These are phyloP conservation scores for Psilopogon haemacephalus DNA, from an alignment of 2,113 vertebrate genomes.

Conservation along the genomic window DNA sequence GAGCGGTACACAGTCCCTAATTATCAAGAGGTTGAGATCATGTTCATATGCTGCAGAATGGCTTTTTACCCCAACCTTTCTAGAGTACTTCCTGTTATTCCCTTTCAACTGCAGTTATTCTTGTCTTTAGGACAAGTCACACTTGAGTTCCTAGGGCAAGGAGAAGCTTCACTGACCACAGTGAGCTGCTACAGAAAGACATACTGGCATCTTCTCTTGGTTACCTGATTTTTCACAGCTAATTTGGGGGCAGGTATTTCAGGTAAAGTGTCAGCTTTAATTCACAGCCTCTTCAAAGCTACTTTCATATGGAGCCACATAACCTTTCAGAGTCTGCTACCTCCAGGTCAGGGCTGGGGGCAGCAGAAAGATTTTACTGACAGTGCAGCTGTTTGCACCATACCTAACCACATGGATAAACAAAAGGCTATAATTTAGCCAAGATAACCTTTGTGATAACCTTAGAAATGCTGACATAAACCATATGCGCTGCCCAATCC, in stretches of 20 bases:
- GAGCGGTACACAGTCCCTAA: fast-evolving
- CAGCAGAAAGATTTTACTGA: constrained; percentile 60
- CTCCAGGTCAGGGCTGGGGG: constrained; percentile 58
- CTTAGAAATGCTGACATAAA: constrained; percentile 60
- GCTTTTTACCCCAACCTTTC: background rate
- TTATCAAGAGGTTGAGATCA: background rate
- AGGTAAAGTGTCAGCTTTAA: constrained; percentile 61
- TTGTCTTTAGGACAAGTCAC: background rate
- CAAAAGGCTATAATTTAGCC: constrained; percentile 60
- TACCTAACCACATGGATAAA: constrained; percentile 59
- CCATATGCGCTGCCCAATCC: background rate
- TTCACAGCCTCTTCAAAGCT: constrained; percentile 53
- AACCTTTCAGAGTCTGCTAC: constrained; percentile 32
- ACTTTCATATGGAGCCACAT: background rate
- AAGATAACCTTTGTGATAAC: constrained; percentile 65
- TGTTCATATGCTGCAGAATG: background rate
- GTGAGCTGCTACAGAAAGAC: constrained; percentile 25
- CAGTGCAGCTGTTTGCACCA: constrained; percentile 57
- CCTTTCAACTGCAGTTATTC: background rate
- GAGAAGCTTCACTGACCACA: constrained; percentile 22
- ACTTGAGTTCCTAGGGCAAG: background rate
- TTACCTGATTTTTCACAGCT: constrained; percentile 65
- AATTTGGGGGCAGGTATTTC: constrained; percentile 62
- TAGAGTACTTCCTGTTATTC: background rate
- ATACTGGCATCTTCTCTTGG: background rate